phyloP scores from a whole-genome alignment of 2,797 vertebrate species.

The Liasis olivaceus region DNA sequence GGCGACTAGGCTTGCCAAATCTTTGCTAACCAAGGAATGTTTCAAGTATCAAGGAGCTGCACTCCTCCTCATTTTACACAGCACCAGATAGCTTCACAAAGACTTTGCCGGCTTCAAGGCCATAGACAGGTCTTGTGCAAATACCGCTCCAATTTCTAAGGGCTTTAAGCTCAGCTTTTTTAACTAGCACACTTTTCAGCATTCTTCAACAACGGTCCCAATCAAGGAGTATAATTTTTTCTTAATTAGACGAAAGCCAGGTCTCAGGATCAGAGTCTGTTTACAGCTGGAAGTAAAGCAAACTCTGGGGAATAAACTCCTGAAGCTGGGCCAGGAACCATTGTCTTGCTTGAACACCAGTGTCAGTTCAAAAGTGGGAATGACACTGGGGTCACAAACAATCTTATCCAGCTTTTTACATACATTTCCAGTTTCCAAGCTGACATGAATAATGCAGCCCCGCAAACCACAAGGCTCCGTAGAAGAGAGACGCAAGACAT shows the following conservation, averaged over 20 bases:
- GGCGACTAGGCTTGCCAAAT: neutral
- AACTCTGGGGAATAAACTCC: constrained; percentile 82
- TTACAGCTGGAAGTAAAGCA: constrained; percentile 80
- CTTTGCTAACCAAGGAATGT: constrained; percentile 11
- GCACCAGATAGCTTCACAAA: constrained; percentile 10
- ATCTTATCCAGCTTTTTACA: constrained; percentile 84
- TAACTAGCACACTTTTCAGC: constrained; percentile 61
- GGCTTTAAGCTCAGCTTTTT: neutral
- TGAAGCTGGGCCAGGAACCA: constrained; percentile 82
- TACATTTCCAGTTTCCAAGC: constrained; percentile 81
- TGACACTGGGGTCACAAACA: constrained; percentile 79
- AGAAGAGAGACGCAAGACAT: constrained; percentile 81
- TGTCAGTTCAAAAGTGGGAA: constrained; percentile 88
- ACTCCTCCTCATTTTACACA: constrained; percentile 8
- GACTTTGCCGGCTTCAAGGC: constrained; percentile 12
- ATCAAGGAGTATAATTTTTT: constrained; percentile 87
- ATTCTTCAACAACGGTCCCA: constrained; percentile 85
- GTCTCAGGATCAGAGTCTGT: constrained; percentile 82
- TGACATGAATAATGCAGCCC: constrained; percentile 82
- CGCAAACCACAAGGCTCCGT: constrained; percentile 87
- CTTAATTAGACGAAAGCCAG: constrained; percentile 86
- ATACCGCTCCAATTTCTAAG: neutral
- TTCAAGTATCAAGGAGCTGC: constrained; percentile 30
- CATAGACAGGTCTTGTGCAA: neutral
- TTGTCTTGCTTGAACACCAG: constrained; percentile 89